Base-by-base conservation (phyloP, 2,888 invertebrate genomes). In the Microchrysa polita region DNA sequence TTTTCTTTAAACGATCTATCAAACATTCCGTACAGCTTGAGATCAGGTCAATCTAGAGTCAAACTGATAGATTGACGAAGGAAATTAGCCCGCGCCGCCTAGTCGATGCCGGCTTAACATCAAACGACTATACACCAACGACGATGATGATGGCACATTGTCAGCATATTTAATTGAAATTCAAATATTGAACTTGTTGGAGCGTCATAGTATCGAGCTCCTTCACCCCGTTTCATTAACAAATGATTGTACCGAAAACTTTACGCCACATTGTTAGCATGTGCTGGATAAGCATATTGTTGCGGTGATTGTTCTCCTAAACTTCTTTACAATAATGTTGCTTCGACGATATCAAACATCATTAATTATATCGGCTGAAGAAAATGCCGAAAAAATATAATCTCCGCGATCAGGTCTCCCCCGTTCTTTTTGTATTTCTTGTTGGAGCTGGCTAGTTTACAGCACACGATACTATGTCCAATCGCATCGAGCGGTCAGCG, bases 91-190 rank as follows among this genome's bases (percentile, higher is more conserved):
- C 40, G n/a, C 34, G 9, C n/a, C 27, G 27, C 27, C 27, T 34
- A 34, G 27, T 5, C n/a, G 40, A 9, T 16, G 18, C 4, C 61
- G 61, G 61, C 40, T 10, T 7, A 34, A 40, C 61, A 16, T 65
- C 65, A 65, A 65, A 65, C 18, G 27, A 44, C 18, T 44, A 63
- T 63, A 44, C 65, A 44, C 27, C 27, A 34, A 34, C 27, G 27
- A 34, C 27, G 27, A 34, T 34, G 27, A 18, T 44, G 44, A 44
- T 65, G 65, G 65, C 65, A 65, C 65, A 65, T 48, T 65, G 65
- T 65, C 65, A 65, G 65, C 65, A 22, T 65, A 48, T 65, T 48
- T 48, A 65, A 65, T 65, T 65, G 65, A 65, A 65, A 65, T 65
- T 65, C 65, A 65, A 65, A 65, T 65, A 65, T 65, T 65, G 65